Evolutionary conservation across 64 coral and sea anemone species (phyloP), one percentile per base, ranked within the genome.

Genomic region (Acropora tenuis): DNA sequence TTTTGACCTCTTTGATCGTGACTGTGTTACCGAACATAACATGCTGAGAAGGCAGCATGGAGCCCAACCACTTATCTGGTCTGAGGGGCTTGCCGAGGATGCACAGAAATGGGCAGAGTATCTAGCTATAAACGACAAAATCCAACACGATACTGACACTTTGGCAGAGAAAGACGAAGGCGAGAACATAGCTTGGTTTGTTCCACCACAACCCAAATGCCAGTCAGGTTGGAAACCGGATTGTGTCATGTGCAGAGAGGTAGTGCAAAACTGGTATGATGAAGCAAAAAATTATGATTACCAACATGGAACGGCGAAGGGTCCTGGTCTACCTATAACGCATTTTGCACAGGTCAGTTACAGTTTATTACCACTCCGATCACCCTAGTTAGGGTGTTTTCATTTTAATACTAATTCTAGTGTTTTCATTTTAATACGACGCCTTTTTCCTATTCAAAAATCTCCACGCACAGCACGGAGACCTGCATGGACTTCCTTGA

Each of bases 131-230:
- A 93, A 93, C 17, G 91, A 93, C 65, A 88, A 79, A 46, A 93
- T 93, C 61, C 47, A 80, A 18, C 91, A 93, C 18, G 91, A 93
- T 69, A 59, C 58, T 10, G 63, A 80, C 2, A 93, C 76, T 73
- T 88, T 93, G 58, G 48, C 68, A 8, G 46, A 86, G 59, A 74
- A 69, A n/a, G 71, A 93, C 76, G 76, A 93, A 63, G 91, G 91
- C 47, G 91, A 93, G 58, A 93, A 81, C 47, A 74, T 93, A 55
- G 91, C 91, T 42, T 93, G 91, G 91, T 93, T 93, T 47, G 87
- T 88, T 46, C 91, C 91, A 17, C 58, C 84, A 45, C 85, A 93
- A 57, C 76, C 84, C 6, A 88, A 87, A 59, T 93, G 91, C 16
- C 3, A 80, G 46, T 83, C 75, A 7, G 8, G 75, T 13, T 88